Conservation (phyloP, 2,113 vertebrate species). For the Dascyllus trimaculatus region DNA sequence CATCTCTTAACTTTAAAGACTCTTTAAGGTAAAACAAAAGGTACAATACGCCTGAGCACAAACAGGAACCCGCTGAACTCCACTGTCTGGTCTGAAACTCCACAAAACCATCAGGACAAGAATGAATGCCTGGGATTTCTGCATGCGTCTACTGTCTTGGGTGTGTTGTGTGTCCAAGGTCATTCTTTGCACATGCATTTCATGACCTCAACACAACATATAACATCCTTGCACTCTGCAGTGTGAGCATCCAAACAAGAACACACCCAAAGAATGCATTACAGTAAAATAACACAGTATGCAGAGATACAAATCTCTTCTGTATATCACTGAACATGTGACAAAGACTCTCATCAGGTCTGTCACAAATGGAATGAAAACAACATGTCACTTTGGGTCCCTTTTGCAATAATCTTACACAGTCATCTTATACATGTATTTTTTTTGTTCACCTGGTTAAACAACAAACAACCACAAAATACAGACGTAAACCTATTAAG, state of each 20-base stretch:
- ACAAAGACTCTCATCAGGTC: constrained; percentile 17
- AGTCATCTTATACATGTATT: no score
- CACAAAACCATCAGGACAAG: constrained; percentile 1
- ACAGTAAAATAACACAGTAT: background rate
- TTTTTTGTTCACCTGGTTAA: background rate
- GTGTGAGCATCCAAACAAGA: constrained; percentile 6
- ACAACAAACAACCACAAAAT: background rate
- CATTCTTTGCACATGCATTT: background rate
- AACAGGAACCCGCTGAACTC: background rate
- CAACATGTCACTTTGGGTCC: background rate
- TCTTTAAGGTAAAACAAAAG: background rate
- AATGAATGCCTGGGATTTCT: constrained; percentile 14
- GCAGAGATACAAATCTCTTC: constrained; percentile 13
- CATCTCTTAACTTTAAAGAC: background rate
- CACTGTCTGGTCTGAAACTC: background rate
- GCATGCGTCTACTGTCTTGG: background rate
- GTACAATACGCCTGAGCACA: background rate
- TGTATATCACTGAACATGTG: background rate
- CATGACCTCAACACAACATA: background rate
- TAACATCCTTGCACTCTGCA: constrained; percentile 20
- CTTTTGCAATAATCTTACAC: background rate
- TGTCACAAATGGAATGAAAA: constrained; percentile 33
- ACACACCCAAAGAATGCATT: constrained; percentile 3
- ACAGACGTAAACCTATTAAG: no score
- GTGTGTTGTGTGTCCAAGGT: background rate